These are phyloP conservation scores for Ectemnius cavifrons DNA, from an alignment of 2,888 invertebrate species.

Conservation along the genomic window DNA sequence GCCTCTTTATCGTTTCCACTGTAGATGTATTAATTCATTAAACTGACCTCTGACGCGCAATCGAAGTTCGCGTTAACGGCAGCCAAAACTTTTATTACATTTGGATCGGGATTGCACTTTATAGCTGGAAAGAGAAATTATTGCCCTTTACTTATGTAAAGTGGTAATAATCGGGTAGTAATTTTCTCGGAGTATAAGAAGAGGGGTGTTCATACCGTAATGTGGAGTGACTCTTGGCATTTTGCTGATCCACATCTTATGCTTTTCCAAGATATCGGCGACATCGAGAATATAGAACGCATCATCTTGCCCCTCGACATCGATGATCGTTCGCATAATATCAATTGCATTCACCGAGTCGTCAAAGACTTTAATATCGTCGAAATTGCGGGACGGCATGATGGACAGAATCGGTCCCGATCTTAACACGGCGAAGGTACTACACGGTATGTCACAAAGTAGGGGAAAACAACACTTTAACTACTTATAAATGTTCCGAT, in stretches of 20 bases:
- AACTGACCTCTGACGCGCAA: slow-evolving; percentile 80
- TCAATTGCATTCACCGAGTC: slow-evolving; percentile 60
- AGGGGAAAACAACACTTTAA: background rate
- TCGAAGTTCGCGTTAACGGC: slow-evolving; percentile 82
- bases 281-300: slow-evolving; percentile 70
- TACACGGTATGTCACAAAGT: background rate
- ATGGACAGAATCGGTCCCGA: background rate
- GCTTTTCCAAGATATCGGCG: slow-evolving; percentile 66
- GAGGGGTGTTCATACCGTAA: slow-evolving; percentile 61
- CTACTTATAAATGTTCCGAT: slow-evolving; percentile 25
- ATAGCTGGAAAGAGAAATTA: slow-evolving; percentile 77
- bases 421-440: background rate
- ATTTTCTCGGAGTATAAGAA: too few relatives aligned
- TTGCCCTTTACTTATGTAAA: too few relatives aligned
- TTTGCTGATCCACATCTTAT: slow-evolving; percentile 68
- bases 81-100: slow-evolving; percentile 77
- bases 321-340: slow-evolving; percentile 64
- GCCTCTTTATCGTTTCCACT: background rate
- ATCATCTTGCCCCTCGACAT: slow-evolving; percentile 63
- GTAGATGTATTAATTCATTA: background rate
- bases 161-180: too few relatives aligned
- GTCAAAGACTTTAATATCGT: slow-evolving; percentile 63
- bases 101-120: slow-evolving; percentile 82
- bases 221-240: slow-evolving; percentile 72
- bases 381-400: slow-evolving; percentile 44